Evolutionary conservation across 2,797 vertebrate species (phyloP).

Genomic region (Ataeniobius toweri): DNA sequence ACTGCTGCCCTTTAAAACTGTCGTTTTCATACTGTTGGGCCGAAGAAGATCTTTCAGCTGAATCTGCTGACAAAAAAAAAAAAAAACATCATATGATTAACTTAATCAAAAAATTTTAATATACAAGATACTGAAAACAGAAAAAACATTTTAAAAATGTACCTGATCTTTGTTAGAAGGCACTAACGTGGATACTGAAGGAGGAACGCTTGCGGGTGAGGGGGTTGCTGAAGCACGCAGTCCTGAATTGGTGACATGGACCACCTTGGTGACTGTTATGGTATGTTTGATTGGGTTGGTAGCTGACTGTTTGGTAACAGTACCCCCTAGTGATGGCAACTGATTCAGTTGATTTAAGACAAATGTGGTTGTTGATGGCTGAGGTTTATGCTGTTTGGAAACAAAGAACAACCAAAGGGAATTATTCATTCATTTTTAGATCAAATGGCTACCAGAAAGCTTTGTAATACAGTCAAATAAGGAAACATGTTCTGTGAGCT

Average conservation of each 20-base stretch:
- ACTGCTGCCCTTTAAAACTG: conserved; percentile 81
- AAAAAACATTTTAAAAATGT: background rate
- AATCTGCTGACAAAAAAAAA: conserved; percentile 68
- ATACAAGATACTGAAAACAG: no score
- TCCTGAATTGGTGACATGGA: conserved; percentile 88
- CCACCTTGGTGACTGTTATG: conserved; percentile 95
- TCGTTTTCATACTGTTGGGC: conserved; percentile 58
- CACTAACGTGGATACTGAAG: conserved; percentile 83
- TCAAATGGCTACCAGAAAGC: background rate
- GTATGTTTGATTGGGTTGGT: conserved; percentile 91
- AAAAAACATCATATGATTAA: background rate
- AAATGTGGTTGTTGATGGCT: conserved; percentile 97
- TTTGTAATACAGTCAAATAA: background rate
- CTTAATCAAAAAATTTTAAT: background rate
- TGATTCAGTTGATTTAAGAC: conserved; percentile 99
- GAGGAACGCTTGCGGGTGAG: conserved; percentile 70
- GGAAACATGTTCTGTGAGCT: conserved; percentile 46
- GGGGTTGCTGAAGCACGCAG: conserved; percentile 83
- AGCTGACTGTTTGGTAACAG: conserved; percentile 90
- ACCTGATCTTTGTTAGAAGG: conserved; percentile 89
- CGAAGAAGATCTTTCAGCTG: conserved; percentile 92
- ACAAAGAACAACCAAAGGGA: background rate
- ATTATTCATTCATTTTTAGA: conserved; percentile 2
- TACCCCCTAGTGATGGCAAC: conserved; percentile 91
- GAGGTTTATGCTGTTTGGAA: conserved; percentile 84